Base-by-base conservation (phyloP, 2,888 invertebrate species). In the Aphrophora alni region DNA sequence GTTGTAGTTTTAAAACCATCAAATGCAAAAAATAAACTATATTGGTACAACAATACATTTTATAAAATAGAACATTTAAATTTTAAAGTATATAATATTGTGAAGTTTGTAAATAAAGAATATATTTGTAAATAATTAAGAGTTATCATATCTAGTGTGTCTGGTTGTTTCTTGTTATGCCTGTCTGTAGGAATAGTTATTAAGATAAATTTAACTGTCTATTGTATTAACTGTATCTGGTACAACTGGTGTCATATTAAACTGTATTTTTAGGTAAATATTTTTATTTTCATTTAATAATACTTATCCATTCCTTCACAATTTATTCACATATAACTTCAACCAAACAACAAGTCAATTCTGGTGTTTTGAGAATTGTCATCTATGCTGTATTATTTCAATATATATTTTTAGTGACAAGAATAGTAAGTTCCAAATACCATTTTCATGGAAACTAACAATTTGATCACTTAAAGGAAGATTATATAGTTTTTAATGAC, bases 241-340 rank as follows among this genome's bases (percentile, higher is more conserved):
- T 59, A 59, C 59, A 59, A 21, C 59, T 59, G 59, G 59, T 59
- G 59, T 59, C 59, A 59, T 59, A 59, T 21, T 59, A 59, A 59
- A 59, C 1, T 59, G 2, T 59, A 59, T 59, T 59, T 59, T n/a
- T 21, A 59, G 21, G 59, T 59, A 59, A 59, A 21, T 21, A 21
- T 59, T 21, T 14, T 2, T 44, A 8, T 14, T 44, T 44, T 44
- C 12, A 44, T 44, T 44, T 44, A 2, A 14, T 44, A 2, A 44
- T 2, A 14, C 44, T 10, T 12, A 4, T 14, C 44, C 44, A 33
- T 33, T 33, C 33, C 4, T 33, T 33, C 33, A n/a, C n/a, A n/a
- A n/a, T n/a, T n/a, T n/a, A n/a, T 10, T 33, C 10, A 33, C 10
- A 33, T 4, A 33, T 33, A 33, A 33, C 33, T 4, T 33, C 33